phyloP scores from a whole-genome alignment of 2,888 invertebrate species.

The Caradrina clavipalpis region DNA sequence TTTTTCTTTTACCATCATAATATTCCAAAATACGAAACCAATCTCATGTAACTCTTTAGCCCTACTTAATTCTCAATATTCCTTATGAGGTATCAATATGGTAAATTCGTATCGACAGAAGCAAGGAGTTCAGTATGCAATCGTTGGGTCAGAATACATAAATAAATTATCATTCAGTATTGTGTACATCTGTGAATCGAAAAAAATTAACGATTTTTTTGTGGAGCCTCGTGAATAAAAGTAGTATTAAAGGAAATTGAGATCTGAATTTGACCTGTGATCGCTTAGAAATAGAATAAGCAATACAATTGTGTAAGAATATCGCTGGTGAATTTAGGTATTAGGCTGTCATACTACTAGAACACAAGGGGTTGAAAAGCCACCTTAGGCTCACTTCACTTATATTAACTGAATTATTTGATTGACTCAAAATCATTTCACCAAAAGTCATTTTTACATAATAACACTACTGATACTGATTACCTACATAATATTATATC shows the following conservation, averaged over 20 bases:
- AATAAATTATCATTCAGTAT: conserved; percentile 62
- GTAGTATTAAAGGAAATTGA: not conserved
- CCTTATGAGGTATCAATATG: conserved; percentile 30
- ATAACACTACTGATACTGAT: no score
- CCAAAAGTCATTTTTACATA: no score
- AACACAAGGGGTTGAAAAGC: no score
- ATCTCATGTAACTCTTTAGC: not conserved
- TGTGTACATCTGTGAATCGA: conserved; percentile 18
- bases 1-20: not conserved
- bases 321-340: no score
- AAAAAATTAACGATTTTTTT: conserved; percentile 28
- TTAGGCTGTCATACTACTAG: no score
- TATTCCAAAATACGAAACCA: not conserved
- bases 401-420: no score
- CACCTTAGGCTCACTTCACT: no score
- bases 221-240: not conserved
- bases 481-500: no score
- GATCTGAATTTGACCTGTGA: not conserved
- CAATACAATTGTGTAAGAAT: not conserved
- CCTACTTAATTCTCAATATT: conserved; percentile 15
- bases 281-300: not conserved
- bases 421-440: no score
- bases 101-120: conserved; percentile 30
- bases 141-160: conserved; percentile 57
- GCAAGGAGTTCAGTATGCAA: conserved; percentile 38